Evolutionary conservation across 2,797 vertebrate genomes (phyloP).

Genomic region (Microctenopoma steveboyesi): DNA sequence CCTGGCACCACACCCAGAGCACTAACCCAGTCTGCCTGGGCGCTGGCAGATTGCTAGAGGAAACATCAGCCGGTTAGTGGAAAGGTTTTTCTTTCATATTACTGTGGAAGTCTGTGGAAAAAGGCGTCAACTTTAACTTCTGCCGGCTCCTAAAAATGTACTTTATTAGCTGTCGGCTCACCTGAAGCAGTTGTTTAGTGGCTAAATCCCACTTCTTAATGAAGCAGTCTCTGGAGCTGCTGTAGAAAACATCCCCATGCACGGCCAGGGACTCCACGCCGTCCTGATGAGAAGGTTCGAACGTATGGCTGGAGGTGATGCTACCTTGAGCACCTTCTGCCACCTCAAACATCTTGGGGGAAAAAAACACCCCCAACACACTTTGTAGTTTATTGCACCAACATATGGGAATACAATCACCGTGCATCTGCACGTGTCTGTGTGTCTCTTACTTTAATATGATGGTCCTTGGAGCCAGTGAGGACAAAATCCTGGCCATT

Average conservation of each 20-base stretch:
- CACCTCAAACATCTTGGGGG: constrained; percentile 94
- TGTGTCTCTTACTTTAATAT: constrained; percentile 87
- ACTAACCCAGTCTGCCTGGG: constrained; percentile 93
- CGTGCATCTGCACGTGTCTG: background rate
- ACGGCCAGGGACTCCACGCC: constrained; percentile 91
- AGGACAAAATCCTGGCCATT: constrained; percentile 94
- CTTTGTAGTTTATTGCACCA: background rate
- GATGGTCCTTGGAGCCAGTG: constrained; percentile 96
- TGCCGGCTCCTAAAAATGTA: background rate
- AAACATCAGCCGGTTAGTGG: background rate
- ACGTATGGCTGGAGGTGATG: constrained; percentile 88
- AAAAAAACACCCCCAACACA: background rate
- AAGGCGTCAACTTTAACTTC: background rate
- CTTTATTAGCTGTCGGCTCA: constrained; percentile 13
- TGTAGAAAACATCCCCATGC: constrained; percentile 90
- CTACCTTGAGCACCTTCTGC: constrained; percentile 94
- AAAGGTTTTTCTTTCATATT: background rate
- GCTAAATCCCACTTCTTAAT: constrained; percentile 97
- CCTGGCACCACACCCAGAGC: constrained; percentile 89
- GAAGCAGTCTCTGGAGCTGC: constrained; percentile 92
- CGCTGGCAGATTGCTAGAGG: constrained; percentile 88
- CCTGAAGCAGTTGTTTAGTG: constrained; percentile 91
- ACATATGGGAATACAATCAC: background rate
- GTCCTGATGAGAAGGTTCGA: constrained; percentile 94
- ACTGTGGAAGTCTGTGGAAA: background rate